These are phyloP conservation scores for Dendrolimus punctatus DNA, from an alignment of 1,140 invertebrate genomes.

Conservation along the genomic window DNA sequence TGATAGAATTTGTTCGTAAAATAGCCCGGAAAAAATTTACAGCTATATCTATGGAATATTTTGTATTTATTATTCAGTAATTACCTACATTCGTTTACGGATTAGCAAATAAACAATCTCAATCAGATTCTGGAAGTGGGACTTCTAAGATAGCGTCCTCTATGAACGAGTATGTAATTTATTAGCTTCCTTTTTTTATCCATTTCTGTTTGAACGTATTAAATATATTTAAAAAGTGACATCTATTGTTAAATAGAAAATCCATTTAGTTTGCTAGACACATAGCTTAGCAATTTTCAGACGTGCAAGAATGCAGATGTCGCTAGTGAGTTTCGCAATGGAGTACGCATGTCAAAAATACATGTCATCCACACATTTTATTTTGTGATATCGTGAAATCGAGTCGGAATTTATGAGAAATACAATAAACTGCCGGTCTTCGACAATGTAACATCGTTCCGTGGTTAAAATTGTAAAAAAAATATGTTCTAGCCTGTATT, in stretches of 20 bases:
- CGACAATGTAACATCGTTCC: conserved; percentile 28
- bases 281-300: background rate
- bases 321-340: conserved; percentile 28
- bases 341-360: conserved; percentile 63
- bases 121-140: too few relatives aligned
- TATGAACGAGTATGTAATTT: conserved; percentile 4
- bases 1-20: too few relatives aligned
- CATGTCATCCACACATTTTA: conserved; percentile 64
- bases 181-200: background rate
- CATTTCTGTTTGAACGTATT: background rate
- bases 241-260: conserved; percentile 19
- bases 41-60: too few relatives aligned
- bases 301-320: conserved; percentile 21
- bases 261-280: background rate
- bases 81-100: too few relatives aligned
- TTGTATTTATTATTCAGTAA: too few relatives aligned
- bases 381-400: conserved; percentile 57
- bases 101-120: too few relatives aligned
- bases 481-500: conserved; percentile 8
- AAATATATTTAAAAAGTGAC: conserved; percentile 4
- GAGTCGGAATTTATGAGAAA: conserved; percentile 51
- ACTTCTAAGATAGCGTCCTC: conserved; percentile 3
- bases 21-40: too few relatives aligned
- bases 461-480: conserved; percentile 24
- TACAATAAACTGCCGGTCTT: conserved; percentile 32